phyloP scores from a whole-genome alignment of 2,888 invertebrate species.

The Acrobasis consociella region DNA sequence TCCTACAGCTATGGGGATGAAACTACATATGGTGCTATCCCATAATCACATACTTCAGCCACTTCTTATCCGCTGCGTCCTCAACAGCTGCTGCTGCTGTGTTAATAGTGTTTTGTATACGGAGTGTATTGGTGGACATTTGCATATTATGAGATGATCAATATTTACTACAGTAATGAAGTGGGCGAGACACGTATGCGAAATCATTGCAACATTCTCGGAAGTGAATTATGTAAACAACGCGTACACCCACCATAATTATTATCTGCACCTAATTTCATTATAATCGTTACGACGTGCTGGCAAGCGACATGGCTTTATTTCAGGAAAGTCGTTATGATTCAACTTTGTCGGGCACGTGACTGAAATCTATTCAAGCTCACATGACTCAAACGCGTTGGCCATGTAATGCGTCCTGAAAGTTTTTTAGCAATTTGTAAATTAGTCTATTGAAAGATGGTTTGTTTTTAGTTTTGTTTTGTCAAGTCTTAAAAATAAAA shows the following conservation, averaged over 20 bases:
- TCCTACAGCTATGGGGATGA: too few species aligned
- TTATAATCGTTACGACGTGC: background rate
- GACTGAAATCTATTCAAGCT: constrained; percentile 14
- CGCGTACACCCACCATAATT: constrained; percentile 13
- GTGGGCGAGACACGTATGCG: constrained; percentile 22
- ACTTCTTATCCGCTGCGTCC: too few species aligned
- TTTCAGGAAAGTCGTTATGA: constrained; percentile 13
- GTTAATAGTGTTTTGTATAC: too few species aligned
- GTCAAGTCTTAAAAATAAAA: too few species aligned
- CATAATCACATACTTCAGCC: too few species aligned
- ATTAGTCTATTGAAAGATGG: too few species aligned
- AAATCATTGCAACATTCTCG: constrained; percentile 13
- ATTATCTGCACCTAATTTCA: constrained; percentile 11
- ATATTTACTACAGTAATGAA: background rate
- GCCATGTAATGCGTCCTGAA: background rate
- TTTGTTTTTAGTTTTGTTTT: too few species aligned
- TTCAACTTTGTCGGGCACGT: constrained; percentile 12
- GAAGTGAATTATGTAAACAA: constrained; percentile 20
- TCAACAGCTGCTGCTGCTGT: too few species aligned
- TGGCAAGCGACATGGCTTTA: constrained; percentile 9
- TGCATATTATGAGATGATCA: too few species aligned
- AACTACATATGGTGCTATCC: too few species aligned
- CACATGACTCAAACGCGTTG: constrained; percentile 10
- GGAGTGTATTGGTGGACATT: too few species aligned
- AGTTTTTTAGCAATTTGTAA: background rate